Conservation (phyloP, 2,888 invertebrate genomes). For the Kuschelorhynchus macadamiae region DNA sequence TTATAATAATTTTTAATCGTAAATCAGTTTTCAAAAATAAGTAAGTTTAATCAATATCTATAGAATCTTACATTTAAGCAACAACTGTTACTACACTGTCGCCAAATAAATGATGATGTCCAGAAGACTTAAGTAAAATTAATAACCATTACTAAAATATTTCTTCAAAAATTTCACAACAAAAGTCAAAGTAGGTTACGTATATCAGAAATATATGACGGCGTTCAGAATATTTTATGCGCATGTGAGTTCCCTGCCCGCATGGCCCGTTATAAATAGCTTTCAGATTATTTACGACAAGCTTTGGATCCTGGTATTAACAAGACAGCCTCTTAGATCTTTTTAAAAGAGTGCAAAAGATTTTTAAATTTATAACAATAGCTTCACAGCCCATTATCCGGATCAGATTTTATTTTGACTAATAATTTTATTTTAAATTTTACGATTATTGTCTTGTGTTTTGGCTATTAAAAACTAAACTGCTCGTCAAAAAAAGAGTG, state of each 20-base stretch:
- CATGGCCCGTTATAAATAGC: constrained; percentile 23
- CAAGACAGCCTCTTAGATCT: constrained; percentile 22
- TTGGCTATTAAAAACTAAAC: constrained; percentile 1
- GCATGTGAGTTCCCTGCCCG: neutral
- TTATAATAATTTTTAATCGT: too few species aligned
- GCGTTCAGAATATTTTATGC: too few species aligned
- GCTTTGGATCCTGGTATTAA: constrained; percentile 27
- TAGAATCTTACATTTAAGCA: too few species aligned
- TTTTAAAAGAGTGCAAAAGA: constrained; percentile 37
- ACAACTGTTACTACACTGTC: too few species aligned
- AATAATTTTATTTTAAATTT: constrained; percentile 25
- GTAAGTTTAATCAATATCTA: too few species aligned
- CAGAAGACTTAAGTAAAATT: too few species aligned
- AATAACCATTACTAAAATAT: neutral
- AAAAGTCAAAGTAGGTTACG: too few species aligned
- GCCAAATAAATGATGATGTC: too few species aligned
- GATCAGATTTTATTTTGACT: constrained; percentile 27
- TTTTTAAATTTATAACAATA: constrained; percentile 20
- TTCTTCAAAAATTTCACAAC: too few species aligned
- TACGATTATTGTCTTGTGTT: constrained; percentile 6
- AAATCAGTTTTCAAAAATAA: too few species aligned
- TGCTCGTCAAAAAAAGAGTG: too few species aligned
- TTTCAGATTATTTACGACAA: constrained; percentile 18
- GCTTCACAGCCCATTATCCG: constrained; percentile 17
- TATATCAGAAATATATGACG: too few species aligned